Conservation (phyloP, 2,888 invertebrate species). For the Parascotia fuliginaria region DNA sequence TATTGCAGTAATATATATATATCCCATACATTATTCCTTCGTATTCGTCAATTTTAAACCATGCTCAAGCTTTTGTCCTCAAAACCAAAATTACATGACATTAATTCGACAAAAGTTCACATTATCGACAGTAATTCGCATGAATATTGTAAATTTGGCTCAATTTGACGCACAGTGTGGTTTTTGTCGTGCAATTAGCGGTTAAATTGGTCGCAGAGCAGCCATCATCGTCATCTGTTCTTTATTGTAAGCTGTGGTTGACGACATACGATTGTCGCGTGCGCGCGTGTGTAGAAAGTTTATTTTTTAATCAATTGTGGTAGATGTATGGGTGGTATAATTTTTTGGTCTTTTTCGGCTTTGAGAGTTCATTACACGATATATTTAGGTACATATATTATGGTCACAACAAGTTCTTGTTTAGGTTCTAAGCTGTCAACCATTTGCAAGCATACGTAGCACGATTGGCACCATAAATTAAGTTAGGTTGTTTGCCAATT, state of each 20-base stretch:
- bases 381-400: no score
- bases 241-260: slow-evolving; percentile 55
- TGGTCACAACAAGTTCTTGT: no score
- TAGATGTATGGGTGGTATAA: no score
- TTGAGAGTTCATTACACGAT: no score
- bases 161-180: slow-evolving; percentile 59
- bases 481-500: no score
- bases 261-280: slow-evolving; percentile 53
- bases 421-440: no score
- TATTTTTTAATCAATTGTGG: slow-evolving; percentile 42
- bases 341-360: no score
- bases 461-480: no score
- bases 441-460: no score
- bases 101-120: slow-evolving; percentile 19
- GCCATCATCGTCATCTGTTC: slow-evolving; percentile 60
- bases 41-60: no score
- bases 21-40: no score
- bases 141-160: slow-evolving; percentile 60
- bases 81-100: slow-evolving; percentile 18
- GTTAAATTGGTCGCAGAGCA: slow-evolving; percentile 50
- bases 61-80: not conserved
- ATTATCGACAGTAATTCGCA: slow-evolving; percentile 50
- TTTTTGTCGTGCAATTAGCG: slow-evolving; percentile 70
- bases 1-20: no score
- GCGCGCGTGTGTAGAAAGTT: slow-evolving; percentile 41